Conservation (phyloP, 2,113 vertebrate species). For the Hymenochirus boettgeri region DNA sequence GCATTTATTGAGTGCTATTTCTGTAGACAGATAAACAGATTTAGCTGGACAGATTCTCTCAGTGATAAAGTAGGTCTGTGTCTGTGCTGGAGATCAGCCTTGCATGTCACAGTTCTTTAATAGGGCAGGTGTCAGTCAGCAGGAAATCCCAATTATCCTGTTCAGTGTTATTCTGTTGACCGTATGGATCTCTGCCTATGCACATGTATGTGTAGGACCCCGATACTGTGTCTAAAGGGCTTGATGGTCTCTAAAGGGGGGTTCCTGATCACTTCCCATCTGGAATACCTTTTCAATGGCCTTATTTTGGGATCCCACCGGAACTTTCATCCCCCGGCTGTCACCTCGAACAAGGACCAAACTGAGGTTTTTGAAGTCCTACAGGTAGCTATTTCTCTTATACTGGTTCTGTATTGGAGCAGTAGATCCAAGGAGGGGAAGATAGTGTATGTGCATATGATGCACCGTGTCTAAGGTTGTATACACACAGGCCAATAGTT, state of each 20-base stretch:
- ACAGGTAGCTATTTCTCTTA: slow-evolving; percentile 74
- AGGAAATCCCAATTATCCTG: slow-evolving; percentile 67
- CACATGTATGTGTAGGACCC: slow-evolving; percentile 54
- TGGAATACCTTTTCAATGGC: slow-evolving; percentile 59
- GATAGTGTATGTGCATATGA: no score
- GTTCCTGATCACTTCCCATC: slow-evolving; percentile 31
- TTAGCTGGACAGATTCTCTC: slow-evolving; percentile 52
- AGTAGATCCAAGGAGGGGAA: no score
- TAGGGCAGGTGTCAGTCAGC: slow-evolving; percentile 60
- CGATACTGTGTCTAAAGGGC: slow-evolving; percentile 51
- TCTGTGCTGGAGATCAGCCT: slow-evolving; percentile 43
- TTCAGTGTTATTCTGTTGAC: slow-evolving; percentile 49
- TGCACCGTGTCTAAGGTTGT: no score
- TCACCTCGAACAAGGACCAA: slow-evolving; percentile 65
- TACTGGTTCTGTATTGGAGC: no score
- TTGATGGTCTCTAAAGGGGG: slow-evolving; percentile 46
- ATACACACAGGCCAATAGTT: no score
- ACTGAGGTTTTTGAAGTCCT: slow-evolving; percentile 72
- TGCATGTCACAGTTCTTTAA: slow-evolving; percentile 60
- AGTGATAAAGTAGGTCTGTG: slow-evolving; percentile 53
- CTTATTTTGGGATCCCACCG: slow-evolving; percentile 62
- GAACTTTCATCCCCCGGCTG: slow-evolving; percentile 48
- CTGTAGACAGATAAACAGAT: slow-evolving; percentile 48
- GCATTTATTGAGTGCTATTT: slow-evolving; percentile 50
- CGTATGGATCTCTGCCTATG: slow-evolving; percentile 51